Percentiles rank a stretch among this genome's conserved stretches.
These are phyloP conservation scores for Hyalella azteca DNA, from an alignment of 2,888 invertebrate species.

Conservation along the genomic window DNA sequence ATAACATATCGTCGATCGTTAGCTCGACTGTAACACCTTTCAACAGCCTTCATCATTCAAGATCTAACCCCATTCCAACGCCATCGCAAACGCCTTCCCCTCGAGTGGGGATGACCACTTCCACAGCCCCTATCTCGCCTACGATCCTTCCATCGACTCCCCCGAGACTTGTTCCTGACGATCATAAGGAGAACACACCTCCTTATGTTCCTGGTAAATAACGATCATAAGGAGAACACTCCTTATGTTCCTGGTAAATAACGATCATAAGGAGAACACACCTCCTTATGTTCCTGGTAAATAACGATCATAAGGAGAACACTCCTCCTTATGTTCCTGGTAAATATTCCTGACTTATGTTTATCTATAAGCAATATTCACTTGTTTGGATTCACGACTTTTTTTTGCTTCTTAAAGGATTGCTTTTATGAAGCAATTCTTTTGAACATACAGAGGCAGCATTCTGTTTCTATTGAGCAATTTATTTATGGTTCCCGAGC, in stretches of 20 bases:
- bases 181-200: conserved; percentile 57
- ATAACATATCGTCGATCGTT: neutral
- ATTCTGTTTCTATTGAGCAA: too few relatives aligned
- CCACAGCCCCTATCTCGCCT: conserved; percentile 41
- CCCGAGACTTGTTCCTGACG: conserved; percentile 47
- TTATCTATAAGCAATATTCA: too few relatives aligned
- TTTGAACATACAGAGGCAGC: too few relatives aligned
- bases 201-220: conserved; percentile 48
- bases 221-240: conserved; percentile 54
- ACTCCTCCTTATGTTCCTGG: conserved; percentile 47
- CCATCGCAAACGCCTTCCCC: neutral
- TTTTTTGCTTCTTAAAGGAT: too few relatives aligned
- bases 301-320: neutral
- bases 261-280: neutral
- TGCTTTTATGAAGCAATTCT: too few relatives aligned
- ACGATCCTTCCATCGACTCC: conserved; percentile 28
- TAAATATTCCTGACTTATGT: too few relatives aligned
- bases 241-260: conserved; percentile 54
- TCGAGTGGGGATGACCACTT: conserved; percentile 6
- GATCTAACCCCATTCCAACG: conserved; percentile 14
- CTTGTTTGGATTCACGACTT: too few relatives aligned
- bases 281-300: conserved; percentile 47
- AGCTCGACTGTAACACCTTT: conserved; percentile 44
- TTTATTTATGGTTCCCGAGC: too few relatives aligned
- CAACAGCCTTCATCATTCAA: conserved; percentile 4